A percentile compares a stretch with the other conserved stretches of the same genome.
Evolutionary conservation across 2,113 vertebrate genomes (phyloP).

Genomic region (Vulpes vulpes): DNA sequence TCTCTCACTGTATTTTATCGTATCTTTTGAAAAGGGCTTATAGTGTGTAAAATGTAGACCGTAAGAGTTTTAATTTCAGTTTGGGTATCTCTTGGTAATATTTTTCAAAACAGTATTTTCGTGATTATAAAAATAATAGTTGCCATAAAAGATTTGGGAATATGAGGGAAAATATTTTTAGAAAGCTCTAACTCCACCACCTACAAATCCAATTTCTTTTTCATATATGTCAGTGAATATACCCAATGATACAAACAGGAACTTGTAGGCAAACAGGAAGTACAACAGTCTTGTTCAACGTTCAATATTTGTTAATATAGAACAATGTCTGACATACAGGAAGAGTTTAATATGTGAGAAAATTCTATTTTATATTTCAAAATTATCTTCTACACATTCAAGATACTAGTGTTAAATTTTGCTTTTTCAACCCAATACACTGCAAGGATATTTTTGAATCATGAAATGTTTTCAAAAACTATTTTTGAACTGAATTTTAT

Average conservation of each 20-base stretch:
- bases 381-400: neutral
- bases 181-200: conserved; percentile 8
- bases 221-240: neutral
- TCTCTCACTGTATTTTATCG: neutral
- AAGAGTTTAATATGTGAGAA: neutral
- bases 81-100: neutral
- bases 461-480: neutral
- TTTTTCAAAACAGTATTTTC: conserved; percentile 36
- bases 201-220: neutral
- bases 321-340: neutral
- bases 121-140: neutral
- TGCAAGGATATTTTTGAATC: neutral
- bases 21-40: neutral
- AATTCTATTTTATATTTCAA: conserved; percentile 44
- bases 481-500: neutral
- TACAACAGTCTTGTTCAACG: neutral
- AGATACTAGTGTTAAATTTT: neutral
- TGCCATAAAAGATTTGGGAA: neutral
- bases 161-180: neutral
- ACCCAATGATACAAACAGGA: neutral
- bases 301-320: neutral
- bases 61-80: conserved; percentile 1
- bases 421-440: neutral
- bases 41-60: neutral
- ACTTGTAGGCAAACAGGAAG: neutral